Percentiles rank a stretch among this genome's conserved stretches.
Conservation (phyloP, 2,888 invertebrate species). For the Tromatobia lineatoria region DNA sequence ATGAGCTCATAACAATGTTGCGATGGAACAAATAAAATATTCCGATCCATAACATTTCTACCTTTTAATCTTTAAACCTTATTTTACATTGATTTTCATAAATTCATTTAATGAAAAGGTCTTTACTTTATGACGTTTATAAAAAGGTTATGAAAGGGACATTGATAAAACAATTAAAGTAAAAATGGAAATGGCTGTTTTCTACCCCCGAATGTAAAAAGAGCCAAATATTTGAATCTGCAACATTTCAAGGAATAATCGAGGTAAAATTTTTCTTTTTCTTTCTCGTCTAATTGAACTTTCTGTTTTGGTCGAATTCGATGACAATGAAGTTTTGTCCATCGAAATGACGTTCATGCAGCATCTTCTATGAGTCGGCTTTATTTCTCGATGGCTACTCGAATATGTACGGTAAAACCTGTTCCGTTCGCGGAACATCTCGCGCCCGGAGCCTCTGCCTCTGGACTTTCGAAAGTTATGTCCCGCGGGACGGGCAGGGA, state of each 20-base stretch:
- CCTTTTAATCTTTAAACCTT: too few relatives aligned
- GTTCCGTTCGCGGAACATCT: constrained; percentile 61
- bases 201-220: too few relatives aligned
- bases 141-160: too few relatives aligned
- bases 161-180: too few relatives aligned
- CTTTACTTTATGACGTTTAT: too few relatives aligned
- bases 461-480: constrained; percentile 61
- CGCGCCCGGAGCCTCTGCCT: constrained; percentile 32
- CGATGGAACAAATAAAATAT: too few relatives aligned
- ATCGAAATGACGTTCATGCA: background rate
- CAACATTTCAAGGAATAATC: background rate
- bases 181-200: too few relatives aligned
- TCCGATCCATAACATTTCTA: too few relatives aligned
- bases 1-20: too few relatives aligned
- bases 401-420: constrained; percentile 66
- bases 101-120: too few relatives aligned
- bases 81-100: too few relatives aligned
- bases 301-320: background rate
- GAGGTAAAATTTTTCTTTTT: background rate
- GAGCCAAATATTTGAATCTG: background rate
- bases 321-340: constrained; percentile 9
- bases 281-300: background rate
- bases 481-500: constrained; percentile 33
- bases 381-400: constrained; percentile 39
- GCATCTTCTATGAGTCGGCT: background rate